Conservation (phyloP, 2,888 invertebrate genomes). For the Zootermopsis nevadensis region DNA sequence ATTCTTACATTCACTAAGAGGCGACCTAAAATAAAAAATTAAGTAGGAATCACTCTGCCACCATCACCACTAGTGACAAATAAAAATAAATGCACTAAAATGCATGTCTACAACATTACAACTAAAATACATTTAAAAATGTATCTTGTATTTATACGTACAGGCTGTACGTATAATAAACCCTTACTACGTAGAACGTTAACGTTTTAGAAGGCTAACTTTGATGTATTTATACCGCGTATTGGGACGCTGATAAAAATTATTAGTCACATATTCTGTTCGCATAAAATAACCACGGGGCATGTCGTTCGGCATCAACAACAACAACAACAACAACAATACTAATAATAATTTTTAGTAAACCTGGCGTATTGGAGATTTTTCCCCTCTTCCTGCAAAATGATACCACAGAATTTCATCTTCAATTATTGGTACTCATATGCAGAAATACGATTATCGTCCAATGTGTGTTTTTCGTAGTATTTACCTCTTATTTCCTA, state of each 20-base stretch:
- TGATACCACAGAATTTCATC: constrained; percentile 24
- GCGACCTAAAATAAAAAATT: too few relatives aligned
- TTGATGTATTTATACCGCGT: not conserved
- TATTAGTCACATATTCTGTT: not conserved
- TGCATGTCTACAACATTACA: too few relatives aligned
- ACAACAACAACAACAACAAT: too few relatives aligned
- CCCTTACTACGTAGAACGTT: not conserved
- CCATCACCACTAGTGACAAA: too few relatives aligned
- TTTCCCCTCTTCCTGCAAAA: not conserved
- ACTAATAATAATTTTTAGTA: constrained; percentile 17
- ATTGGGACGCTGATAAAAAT: not conserved
- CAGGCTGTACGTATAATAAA: not conserved
- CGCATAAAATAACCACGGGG: not conserved
- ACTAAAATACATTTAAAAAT: too few relatives aligned
- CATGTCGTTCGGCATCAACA: not conserved
- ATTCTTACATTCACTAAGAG: too few relatives aligned
- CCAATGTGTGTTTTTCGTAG: not conserved
- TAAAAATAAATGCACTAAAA: too few relatives aligned
- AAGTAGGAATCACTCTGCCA: too few relatives aligned
- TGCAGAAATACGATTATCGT: constrained; percentile 28
- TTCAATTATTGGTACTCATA: constrained; percentile 30
- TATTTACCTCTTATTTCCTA: not conserved
- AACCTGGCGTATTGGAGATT: not conserved
- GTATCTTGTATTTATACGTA: not conserved
- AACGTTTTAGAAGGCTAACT: not conserved